Evolutionary conservation across 1,140 invertebrate species (phyloP).

Genomic region (Colletes latitarsis): DNA sequence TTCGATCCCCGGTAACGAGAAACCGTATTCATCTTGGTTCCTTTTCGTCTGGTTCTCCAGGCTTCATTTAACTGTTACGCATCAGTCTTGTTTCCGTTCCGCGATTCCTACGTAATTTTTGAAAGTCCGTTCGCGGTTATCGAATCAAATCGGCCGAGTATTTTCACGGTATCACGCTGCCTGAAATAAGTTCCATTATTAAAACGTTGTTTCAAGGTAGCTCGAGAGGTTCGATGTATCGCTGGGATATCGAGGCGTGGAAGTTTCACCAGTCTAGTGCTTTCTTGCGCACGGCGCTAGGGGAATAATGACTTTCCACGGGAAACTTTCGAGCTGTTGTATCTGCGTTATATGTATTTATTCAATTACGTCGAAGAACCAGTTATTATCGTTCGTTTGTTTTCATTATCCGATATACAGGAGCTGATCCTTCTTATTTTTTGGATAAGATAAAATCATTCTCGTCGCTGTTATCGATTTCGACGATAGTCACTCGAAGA

Average conservation of each 20-base stretch:
- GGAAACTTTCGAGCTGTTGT: slow-evolving; percentile 7
- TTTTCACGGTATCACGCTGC: slow-evolving; percentile 40
- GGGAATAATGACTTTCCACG: slow-evolving; percentile 36
- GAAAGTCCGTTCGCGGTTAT: slow-evolving; percentile 19
- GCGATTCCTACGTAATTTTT: slow-evolving; percentile 39
- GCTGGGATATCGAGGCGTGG: slow-evolving; percentile 20
- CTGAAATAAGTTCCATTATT: slow-evolving; percentile 49
- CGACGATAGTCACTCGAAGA: too few relatives aligned
- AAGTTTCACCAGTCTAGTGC: not conserved
- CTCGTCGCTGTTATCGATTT: too few relatives aligned
- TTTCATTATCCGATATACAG: not conserved
- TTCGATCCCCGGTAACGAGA: slow-evolving; percentile 48
- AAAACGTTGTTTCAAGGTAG: slow-evolving; percentile 30
- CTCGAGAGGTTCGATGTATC: slow-evolving; percentile 18
- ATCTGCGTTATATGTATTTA: slow-evolving; percentile 29
- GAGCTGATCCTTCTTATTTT: not conserved
- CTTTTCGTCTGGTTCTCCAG: not conserved
- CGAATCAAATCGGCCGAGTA: slow-evolving; percentile 1
- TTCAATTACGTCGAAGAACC: slow-evolving; percentile 21
- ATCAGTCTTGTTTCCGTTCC: not conserved
- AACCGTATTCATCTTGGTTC: slow-evolving; percentile 44
- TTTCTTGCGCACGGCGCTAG: not conserved
- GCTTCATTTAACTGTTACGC: slow-evolving; percentile 8
- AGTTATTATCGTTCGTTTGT: slow-evolving; percentile 3
- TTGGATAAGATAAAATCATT: too few relatives aligned